Base-by-base conservation (phyloP, 1,140 invertebrate genomes). In the Hylaeus volcanicus region DNA sequence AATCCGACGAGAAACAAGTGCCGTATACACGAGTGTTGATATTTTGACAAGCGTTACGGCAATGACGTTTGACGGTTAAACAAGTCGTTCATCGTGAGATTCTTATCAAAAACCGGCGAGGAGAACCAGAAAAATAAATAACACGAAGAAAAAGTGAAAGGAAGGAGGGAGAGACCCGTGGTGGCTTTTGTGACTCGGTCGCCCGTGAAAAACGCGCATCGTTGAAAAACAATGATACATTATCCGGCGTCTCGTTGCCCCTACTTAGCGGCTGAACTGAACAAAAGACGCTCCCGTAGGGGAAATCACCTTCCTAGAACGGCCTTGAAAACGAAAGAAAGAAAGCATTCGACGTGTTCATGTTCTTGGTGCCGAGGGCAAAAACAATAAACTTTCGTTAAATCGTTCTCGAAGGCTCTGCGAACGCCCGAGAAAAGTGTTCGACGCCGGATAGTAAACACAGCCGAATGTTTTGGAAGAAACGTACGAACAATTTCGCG, bases 151-250 rank as follows among this genome's bases (percentile, higher is more conserved):
- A 81, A 78, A 74, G 72, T 55, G 58, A 60, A 83, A 56, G 45
- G 56, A 66, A 66, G 8, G 12, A 56, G 58, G 58, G 41, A 55
- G 65, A 68, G 81, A 48, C 39, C 51, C 39, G 63, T 55, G 80
- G 39, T 55, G 80, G 39, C 68, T 63, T 88, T 88, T 83, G 79
- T 79, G 68, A 75, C 58, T 81, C 74, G 56, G 58, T 82, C 70
- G 70, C 15, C 74, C 86, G 86, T 86, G 74, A 86, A 84, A 83
- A 82, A 80, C 81, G 69, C 74, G 70, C 69, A 53, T 53, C 61
- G 74, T 60, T 70, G 83, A 87, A 88, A 88, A 89, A 89, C 86
- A 88, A 89, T 86, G 85, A 87, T 74, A 85, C 61, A 79, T 87
- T 70, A 80, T 68, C 72, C 43, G 73, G 26, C 68, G 45, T 55